These are phyloP conservation scores for Ectemnius cavifrons DNA, from an alignment of 2,888 invertebrate genomes.

Conservation along the genomic window DNA sequence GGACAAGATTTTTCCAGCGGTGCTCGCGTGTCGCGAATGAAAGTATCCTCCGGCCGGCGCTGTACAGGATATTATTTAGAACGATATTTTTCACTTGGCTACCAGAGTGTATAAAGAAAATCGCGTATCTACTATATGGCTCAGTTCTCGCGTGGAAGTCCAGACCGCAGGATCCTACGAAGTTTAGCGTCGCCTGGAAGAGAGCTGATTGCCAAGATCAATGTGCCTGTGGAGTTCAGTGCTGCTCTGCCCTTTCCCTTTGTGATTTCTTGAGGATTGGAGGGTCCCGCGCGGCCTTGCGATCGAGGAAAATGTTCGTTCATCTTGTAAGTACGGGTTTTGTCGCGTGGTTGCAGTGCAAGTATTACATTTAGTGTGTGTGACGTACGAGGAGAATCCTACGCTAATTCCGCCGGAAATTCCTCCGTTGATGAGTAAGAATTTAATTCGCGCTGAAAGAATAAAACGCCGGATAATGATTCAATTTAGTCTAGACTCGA, in stretches of 20 bases:
- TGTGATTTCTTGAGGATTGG: conserved; percentile 27
- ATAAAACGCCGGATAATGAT: too few species aligned
- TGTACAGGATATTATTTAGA: conserved; percentile 77
- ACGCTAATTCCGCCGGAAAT: too few species aligned
- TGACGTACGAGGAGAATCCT: not conserved
- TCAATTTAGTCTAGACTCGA: too few species aligned
- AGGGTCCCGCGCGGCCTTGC: conserved; percentile 41
- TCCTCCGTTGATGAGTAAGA: too few species aligned
- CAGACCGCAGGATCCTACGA: conserved; percentile 65
- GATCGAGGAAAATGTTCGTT: conserved; percentile 64
- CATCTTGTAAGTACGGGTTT: conserved; percentile 67
- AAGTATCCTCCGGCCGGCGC: conserved; percentile 72
- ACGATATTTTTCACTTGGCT: conserved; percentile 78
- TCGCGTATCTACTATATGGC: conserved; percentile 76
- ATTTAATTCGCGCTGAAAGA: too few species aligned
- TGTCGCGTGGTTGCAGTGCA: conserved; percentile 17
- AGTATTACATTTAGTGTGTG: conserved; percentile 12
- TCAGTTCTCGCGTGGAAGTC: conserved; percentile 75
- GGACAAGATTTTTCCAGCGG: conserved; percentile 73
- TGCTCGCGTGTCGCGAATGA: conserved; percentile 77
- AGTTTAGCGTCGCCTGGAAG: conserved; percentile 32
- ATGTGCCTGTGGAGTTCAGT: conserved; percentile 52
- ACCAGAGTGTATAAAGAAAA: conserved; percentile 78
- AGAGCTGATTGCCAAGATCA: conserved; percentile 34
- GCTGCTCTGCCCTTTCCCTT: conserved; percentile 30